phyloP scores from a whole-genome alignment of 2,113 vertebrate genomes.

The Capricornis sumatraensis region DNA sequence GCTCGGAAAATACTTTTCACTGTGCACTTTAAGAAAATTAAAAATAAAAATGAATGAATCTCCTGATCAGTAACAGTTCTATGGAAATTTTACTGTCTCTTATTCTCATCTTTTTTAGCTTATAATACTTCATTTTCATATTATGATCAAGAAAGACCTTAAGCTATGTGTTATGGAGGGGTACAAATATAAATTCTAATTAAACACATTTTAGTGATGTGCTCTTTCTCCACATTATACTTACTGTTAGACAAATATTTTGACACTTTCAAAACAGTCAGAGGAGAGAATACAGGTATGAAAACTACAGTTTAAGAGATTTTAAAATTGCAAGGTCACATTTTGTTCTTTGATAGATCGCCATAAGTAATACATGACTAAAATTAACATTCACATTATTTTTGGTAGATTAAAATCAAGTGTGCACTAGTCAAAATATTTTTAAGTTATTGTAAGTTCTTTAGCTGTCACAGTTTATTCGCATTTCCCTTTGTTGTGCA shows the following conservation, averaged over 20 bases:
- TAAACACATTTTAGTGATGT: neutral
- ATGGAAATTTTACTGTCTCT: neutral
- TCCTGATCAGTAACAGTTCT: neutral
- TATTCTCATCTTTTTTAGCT: neutral
- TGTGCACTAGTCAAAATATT: neutral
- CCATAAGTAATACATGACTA: neutral
- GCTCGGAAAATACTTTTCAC: neutral
- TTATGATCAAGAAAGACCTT: neutral
- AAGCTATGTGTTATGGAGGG: neutral
- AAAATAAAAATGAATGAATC: neutral
- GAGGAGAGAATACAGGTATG: neutral
- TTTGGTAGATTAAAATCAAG: neutral
- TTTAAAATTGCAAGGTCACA: neutral
- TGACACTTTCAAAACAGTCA: neutral
- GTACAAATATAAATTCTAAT: neutral
- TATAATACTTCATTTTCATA: neutral
- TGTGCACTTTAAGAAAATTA: neutral
- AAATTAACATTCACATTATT: neutral
- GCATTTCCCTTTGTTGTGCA: neutral
- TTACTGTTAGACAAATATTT: neutral
- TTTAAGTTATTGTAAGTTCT: neutral
- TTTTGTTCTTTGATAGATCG: neutral
- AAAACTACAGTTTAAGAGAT: neutral
- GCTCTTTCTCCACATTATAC: neutral
- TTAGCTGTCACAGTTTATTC: neutral